Evolutionary conservation across 2,888 invertebrate species (phyloP).

Genomic region (Tachina grossa): DNA sequence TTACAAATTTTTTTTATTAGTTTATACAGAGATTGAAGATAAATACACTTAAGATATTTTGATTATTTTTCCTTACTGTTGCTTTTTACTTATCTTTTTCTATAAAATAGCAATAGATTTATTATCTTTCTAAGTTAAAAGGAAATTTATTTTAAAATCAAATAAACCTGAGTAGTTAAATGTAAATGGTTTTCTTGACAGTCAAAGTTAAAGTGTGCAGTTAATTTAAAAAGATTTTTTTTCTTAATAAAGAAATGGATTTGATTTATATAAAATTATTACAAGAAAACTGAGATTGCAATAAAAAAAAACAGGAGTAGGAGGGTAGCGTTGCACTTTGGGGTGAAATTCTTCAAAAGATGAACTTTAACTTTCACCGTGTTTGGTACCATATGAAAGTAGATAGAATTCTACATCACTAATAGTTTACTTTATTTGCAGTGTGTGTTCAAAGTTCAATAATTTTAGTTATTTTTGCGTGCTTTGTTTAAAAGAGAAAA

Average conservation of each 20-base stretch:
- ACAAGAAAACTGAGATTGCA: not conserved
- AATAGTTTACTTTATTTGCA: no score
- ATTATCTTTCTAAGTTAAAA: conserved; percentile 3
- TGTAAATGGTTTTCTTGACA: not conserved
- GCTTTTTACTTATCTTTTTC: not conserved
- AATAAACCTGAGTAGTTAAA: not conserved
- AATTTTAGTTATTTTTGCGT: no score
- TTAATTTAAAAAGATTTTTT: conserved; percentile 11
- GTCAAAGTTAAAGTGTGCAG: conserved; percentile 25
- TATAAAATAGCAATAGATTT: not conserved
- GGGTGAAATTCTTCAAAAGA: no score
- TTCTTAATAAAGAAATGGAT: not conserved
- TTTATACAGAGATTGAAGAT: conserved; percentile 67
- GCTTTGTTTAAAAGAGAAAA: no score
- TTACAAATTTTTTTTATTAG: conserved; percentile 59
- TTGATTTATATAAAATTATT: not conserved
- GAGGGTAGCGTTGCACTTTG: no score
- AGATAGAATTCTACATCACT: no score
- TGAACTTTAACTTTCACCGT: no score
- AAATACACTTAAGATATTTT: conserved; percentile 63
- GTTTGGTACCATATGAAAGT: no score
- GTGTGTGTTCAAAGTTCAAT: no score
- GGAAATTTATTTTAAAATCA: conserved; percentile 30
- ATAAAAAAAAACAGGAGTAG: no score
- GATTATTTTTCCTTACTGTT: conserved; percentile 25